phyloP scores from a whole-genome alignment of 2,797 vertebrate genomes.

The Chiloscyllium punctatum region DNA sequence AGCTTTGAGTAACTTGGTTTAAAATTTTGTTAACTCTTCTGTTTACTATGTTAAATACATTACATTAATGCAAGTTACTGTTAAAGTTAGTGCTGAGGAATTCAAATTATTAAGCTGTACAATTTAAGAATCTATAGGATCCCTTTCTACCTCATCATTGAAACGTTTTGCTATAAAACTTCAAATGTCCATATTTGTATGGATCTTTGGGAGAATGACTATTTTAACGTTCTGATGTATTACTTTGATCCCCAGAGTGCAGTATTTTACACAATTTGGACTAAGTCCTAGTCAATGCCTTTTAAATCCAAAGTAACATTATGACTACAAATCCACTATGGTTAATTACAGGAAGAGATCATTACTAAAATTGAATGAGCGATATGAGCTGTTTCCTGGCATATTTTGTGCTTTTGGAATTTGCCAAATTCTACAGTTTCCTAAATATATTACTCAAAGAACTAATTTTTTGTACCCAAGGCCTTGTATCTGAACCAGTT shows the following conservation, averaged over 20 bases:
- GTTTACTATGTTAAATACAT: neutral
- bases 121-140: neutral
- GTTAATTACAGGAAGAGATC: neutral
- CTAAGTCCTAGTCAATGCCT: neutral
- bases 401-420: neutral
- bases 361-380: no score
- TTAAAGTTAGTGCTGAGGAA: neutral
- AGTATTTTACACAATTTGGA: neutral
- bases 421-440: neutral
- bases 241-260: neutral
- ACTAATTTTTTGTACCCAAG: neutral
- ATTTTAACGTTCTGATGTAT: neutral
- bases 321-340: neutral
- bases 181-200: neutral
- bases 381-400: neutral
- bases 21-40: neutral
- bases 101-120: neutral
- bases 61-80: neutral
- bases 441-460: neutral
- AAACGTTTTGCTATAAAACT: neutral
- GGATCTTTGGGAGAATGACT: neutral
- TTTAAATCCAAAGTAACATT: neutral
- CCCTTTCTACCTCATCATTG: neutral
- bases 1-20: neutral
- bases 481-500: neutral